Percentiles rank a stretch among this genome's conserved stretches.
Evolutionary conservation across 2,888 invertebrate genomes (phyloP).

Genomic region (Leptura quadrifasciata): DNA sequence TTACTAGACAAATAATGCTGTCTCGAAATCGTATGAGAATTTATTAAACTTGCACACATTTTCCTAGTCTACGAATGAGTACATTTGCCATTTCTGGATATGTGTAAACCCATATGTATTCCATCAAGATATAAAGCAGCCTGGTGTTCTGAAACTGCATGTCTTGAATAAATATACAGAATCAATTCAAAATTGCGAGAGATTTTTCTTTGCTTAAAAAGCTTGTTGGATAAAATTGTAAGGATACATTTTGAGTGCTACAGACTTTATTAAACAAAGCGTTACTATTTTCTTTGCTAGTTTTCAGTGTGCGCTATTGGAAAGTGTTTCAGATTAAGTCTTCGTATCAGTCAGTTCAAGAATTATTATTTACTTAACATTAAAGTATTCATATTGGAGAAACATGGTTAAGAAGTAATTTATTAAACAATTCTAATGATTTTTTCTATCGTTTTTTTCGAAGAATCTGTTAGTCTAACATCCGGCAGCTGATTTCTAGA

Average conservation of each 20-base stretch:
- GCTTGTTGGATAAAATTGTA: background rate
- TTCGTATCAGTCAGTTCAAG: too few relatives aligned
- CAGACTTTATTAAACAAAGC: background rate
- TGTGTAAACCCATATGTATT: slow-evolving; percentile 18
- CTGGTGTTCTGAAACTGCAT: slow-evolving; percentile 11
- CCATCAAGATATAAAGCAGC: background rate
- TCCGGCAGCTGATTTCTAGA: too few relatives aligned
- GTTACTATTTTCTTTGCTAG: background rate
- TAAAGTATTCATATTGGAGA: too few relatives aligned
- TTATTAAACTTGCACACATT: slow-evolving; percentile 13
- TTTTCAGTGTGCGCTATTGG: too few relatives aligned
- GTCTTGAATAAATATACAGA: slow-evolving; percentile 21
- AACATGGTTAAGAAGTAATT: too few relatives aligned
- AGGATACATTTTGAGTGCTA: background rate
- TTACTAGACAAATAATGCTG: background rate
- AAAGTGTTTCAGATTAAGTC: too few relatives aligned
- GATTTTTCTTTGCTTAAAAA: slow-evolving; percentile 12
- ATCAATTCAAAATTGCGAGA: slow-evolving; percentile 14
- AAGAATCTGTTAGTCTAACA: too few relatives aligned
- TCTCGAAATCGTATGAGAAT: background rate
- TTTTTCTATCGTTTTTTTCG: too few relatives aligned
- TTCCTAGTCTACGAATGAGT: background rate
- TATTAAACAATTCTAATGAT: too few relatives aligned
- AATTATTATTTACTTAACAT: too few relatives aligned
- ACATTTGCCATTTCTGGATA: background rate